Evolutionary conservation across 1,140 invertebrate species (phyloP), one percentile per base, ranked within the genome.

Genomic region (Camponotus floridanus): DNA sequence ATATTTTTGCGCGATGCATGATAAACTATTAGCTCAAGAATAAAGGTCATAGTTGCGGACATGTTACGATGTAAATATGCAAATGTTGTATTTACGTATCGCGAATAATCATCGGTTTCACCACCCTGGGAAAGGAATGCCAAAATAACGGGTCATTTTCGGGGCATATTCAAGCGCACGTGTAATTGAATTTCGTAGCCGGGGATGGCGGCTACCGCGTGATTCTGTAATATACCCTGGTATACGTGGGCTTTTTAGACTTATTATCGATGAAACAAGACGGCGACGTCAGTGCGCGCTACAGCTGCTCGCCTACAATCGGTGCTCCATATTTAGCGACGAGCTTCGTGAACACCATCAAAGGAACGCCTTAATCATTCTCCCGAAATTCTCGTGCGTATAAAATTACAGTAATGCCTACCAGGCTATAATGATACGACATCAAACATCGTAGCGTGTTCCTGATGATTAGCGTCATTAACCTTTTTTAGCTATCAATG

Each of bases 351-450:
- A 84, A 71, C 57, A 74, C 85, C 85, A 67, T 86, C 78, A 74
- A 86, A 86, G 79, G 79, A 86, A 71, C 65, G 65, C 80, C 85
- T 86, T 84, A 70, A 86, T 86, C 78, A 84, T 86, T 84, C 79
- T 55, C 57, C 76, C 83, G 51, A 62, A 71, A 64, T 48, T 86
- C 21, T 71, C 76, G 85, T 86, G 85, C 85, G 85, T 86, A 80
- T 80, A 86, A 86, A 86, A 86, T 86, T 86, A 86, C 85, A 45
- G 78, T 86, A 86, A 81, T 81, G 78, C 81, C 85, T 78, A 62
- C 51, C 76, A 51, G 45, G 67, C n/a, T 61, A 51, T 86, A 86
- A 86, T 70, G 76, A 86, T 81, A 36, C 84, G n/a, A 84, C 84
- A 79, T 86, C 62, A 79, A 86, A 80, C 76, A 55, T 86, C 65